These are phyloP conservation scores for Lontra canadensis DNA, from an alignment of 2,113 vertebrate genomes.

Conservation along the genomic window DNA sequence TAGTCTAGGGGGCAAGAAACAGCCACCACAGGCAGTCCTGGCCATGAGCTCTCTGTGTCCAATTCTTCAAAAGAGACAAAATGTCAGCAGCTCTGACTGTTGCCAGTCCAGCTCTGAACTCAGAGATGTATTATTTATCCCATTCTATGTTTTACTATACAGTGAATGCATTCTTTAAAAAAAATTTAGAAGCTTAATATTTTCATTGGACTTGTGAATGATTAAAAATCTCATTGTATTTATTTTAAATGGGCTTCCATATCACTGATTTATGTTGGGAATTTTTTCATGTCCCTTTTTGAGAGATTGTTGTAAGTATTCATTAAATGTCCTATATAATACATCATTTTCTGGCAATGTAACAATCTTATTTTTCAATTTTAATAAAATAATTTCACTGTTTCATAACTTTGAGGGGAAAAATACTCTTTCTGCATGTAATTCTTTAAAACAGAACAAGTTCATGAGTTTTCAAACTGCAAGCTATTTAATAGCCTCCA, in stretches of 20 bases:
- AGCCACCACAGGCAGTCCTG: neutral
- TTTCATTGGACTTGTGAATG: slow-evolving; percentile 3
- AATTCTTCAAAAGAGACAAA: neutral
- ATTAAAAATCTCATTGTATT: neutral
- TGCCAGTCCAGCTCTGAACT: neutral
- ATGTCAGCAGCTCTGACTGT: neutral
- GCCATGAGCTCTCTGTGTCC: neutral
- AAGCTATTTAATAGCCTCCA: slow-evolving; percentile 52
- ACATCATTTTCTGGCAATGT: slow-evolving; percentile 48
- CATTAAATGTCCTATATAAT: neutral
- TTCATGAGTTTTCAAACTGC: slow-evolving; percentile 51
- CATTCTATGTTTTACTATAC: neutral
- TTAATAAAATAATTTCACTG: slow-evolving; percentile 47
- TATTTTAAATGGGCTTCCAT: slow-evolving; percentile 59
- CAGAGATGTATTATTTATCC: neutral
- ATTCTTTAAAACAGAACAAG: neutral
- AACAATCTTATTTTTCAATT: slow-evolving; percentile 54
- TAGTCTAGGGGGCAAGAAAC: neutral
- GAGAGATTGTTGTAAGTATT: neutral
- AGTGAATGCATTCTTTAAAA: neutral
- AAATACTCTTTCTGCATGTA: neutral
- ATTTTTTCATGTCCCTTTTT: slow-evolving; percentile 7
- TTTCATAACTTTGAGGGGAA: slow-evolving; percentile 34
- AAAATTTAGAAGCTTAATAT: neutral
- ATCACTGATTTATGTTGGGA: neutral